Evolutionary conservation across 2,113 vertebrate genomes (phyloP), one percentile per base, ranked within the genome.

Genomic region (Pao palembangensis): DNA sequence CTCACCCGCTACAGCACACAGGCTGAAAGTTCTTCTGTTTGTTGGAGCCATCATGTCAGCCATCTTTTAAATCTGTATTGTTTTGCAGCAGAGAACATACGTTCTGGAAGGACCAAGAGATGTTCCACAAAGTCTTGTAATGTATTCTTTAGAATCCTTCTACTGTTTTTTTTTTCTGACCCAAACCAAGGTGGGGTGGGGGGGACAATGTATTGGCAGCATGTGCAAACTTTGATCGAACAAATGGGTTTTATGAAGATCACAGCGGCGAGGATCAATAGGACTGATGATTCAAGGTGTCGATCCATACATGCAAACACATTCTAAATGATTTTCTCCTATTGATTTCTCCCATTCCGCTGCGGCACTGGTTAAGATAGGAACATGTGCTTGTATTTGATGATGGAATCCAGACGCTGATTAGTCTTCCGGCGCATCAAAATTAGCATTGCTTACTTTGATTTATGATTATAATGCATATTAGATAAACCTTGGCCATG

Each of bases 231-330:
- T 82, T 79, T 59, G 80, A 57, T 67, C 61, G 78, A 81, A 62
- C 77, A 85, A 87, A 81, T 84, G 81, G 77, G 80, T 69, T 87
- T 85, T 66, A 87, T 87, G 85, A 89, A 88, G 86, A 86, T 86
- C 83, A 84, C 80, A 81, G 79, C 11, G 53, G 62, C 51, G 55
- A 16, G 70, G 77, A 88, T 89, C 88, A 78, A 89, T 89, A 85
- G 59, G 19, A 56, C 83, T 84, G 82, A 87, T 86, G 86, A 87
- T 84, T 81, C 78, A 79, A 79, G 82, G 69, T 85, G 84, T 87
- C 88, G 69, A 85, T 87, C 88, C 73, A 88, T 87, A 88, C 82
- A 85, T 84, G 84, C 88, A 88, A 88, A 88, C 86, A 85, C 73
- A 87, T 76, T 84, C 79, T 88, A 85, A 88, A 86, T 80, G 88